Evolutionary conservation across 1,140 invertebrate species (phyloP), one percentile per base, ranked within the genome.

Genomic region (Pseudomyrmex cubaensis): DNA sequence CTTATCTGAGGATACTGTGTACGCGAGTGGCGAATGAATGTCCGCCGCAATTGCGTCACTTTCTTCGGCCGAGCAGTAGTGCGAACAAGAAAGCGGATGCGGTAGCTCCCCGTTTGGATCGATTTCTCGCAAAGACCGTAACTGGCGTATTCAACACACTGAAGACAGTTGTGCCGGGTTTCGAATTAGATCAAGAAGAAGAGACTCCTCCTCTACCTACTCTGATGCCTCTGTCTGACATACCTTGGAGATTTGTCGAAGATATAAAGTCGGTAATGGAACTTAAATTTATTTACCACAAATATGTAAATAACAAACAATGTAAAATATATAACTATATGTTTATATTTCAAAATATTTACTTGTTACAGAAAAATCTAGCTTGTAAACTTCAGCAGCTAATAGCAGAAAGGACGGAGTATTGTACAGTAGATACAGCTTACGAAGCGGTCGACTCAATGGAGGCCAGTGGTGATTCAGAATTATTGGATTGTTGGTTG

Each of bases 161-260:
- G 15, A 93, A 89, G 84, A 93, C 92, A 0, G 93, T 94, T 5
- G 93, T 94, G 1, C 93, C 93, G 35, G 93, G 93, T 8, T 94
- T 94, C 44, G 93, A 94, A 86, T 87, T 93, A 70, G 93, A 93
- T 70, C 89, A 92, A 17, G 93, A 94, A 48, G 92, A 93, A n/a
- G 92, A 93, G 13, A 80, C 77, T 35, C 15, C 85, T 12, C 88
- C 90, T 5, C 66, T 92, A 35, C 92, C 93, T 25, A 93, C 91
- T 20, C 76, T 94, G 17, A 93, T 94, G 92, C 90, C 93, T 1
- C 69, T 94, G n/a, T 87, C 92, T 20, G 93, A 94, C 66, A 92
- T 94, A 75, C 92, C 92, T 13, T 94, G 93, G 93, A 90, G 92
- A 88, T 94, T 94, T 59, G 90, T 94, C 13, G 91, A 93, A 67